These are phyloP conservation scores for Drosophila kohkoa DNA, from an alignment of 1,140 invertebrate genomes.

Conservation along the genomic window DNA sequence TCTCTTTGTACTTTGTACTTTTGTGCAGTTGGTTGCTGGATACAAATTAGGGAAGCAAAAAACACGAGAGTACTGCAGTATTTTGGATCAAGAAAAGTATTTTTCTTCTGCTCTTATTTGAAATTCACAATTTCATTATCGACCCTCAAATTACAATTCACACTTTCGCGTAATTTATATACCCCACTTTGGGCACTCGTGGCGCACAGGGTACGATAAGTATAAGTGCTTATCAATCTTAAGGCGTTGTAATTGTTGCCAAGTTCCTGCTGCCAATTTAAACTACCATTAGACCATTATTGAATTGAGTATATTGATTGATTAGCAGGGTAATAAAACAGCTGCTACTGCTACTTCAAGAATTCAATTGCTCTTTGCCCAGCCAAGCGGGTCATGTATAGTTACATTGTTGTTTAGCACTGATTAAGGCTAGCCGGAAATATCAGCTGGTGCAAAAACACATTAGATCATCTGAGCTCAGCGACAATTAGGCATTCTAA, in stretches of 20 bases:
- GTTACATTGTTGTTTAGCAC: slow-evolving; percentile 51
- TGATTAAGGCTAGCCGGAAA: slow-evolving; percentile 67
- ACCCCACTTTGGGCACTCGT: not conserved
- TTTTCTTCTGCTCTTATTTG: too few species aligned
- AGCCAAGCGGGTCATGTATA: not conserved
- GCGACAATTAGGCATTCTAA: slow-evolving; percentile 60
- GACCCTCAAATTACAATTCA: too few species aligned
- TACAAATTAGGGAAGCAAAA: not conserved
- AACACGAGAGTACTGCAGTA: not conserved
- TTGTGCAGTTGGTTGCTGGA: not conserved
- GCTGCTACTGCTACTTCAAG: slow-evolving; percentile 16
- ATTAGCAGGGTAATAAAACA: slow-evolving; percentile 53
- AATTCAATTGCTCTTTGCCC: slow-evolving; percentile 44
- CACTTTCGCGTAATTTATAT: not conserved
- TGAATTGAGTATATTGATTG: slow-evolving; percentile 56
- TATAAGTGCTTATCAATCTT: slow-evolving; percentile 57
- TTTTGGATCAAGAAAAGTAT: too few species aligned
- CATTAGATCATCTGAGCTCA: slow-evolving; percentile 62
- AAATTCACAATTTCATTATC: too few species aligned
- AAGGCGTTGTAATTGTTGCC: slow-evolving; percentile 64
- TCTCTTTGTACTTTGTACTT: not conserved
- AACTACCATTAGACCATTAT: slow-evolving; percentile 32
- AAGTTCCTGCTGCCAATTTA: slow-evolving; percentile 49
- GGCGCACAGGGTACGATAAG: slow-evolving; percentile 10
- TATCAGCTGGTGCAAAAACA: slow-evolving; percentile 47